phyloP scores from a whole-genome alignment of 2,888 invertebrate species.

The Pachymerium ferrugineum region DNA sequence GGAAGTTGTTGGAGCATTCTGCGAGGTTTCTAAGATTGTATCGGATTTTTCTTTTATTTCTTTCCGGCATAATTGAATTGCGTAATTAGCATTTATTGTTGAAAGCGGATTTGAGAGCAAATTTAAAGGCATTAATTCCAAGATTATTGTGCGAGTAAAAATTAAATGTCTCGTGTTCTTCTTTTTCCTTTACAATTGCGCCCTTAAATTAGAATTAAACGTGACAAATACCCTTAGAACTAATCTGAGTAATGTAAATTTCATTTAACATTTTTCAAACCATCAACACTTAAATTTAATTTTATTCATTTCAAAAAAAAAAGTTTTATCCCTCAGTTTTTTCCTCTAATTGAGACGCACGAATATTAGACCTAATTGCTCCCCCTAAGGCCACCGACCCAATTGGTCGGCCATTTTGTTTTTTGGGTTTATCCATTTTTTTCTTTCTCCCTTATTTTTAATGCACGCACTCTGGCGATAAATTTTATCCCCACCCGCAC shows the following conservation, averaged over 20 bases:
- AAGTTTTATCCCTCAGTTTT: no score
- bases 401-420: neutral
- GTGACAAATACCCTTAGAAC: no score
- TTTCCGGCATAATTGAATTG: neutral
- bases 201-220: neutral
- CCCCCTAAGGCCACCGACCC: no score
- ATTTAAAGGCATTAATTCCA: neutral
- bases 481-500: no score
- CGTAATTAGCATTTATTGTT: conserved; percentile 3
- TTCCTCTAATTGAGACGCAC: neutral
- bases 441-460: no score
- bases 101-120: neutral
- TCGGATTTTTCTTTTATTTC: neutral
- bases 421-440: no score
- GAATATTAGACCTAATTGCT: neutral
- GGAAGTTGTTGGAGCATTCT: no score
- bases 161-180: neutral
- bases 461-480: no score
- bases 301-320: neutral
- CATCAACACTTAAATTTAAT: neutral
- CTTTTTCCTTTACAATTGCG: neutral
- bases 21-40: neutral
- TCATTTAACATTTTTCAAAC: neutral
- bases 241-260: neutral
- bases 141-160: neutral